phyloP scores from a whole-genome alignment of 2,888 invertebrate genomes.

The Colletes collaris region DNA sequence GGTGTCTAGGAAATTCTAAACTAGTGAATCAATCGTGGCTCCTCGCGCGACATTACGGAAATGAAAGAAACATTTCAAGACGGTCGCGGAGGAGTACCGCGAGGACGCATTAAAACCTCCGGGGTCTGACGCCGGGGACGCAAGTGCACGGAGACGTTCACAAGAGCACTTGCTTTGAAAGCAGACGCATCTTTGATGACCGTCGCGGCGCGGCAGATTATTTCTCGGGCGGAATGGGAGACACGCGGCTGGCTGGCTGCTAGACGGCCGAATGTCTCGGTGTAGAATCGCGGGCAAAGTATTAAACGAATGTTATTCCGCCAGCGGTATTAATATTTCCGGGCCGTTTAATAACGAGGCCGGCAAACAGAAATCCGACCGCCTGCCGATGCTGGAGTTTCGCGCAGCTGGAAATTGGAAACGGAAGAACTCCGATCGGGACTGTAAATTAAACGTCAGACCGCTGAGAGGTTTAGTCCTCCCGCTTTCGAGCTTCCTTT shows the following conservation, averaged over 20 bases:
- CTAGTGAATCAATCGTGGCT: constrained; percentile 48
- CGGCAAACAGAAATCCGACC: background rate
- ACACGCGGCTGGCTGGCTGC: constrained; percentile 7
- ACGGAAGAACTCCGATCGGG: background rate
- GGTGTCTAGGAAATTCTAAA: constrained; percentile 1
- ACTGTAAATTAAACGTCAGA: constrained; percentile 10
- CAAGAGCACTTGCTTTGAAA: constrained; percentile 66
- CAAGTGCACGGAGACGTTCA: constrained; percentile 45
- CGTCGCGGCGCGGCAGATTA: constrained; percentile 40
- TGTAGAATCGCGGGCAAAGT: constrained; percentile 33
- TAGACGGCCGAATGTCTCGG: constrained; percentile 36
- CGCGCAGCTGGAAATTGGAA: background rate
- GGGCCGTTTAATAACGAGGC: constrained; percentile 31
- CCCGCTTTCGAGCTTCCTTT: background rate
- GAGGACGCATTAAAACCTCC: constrained; percentile 41
- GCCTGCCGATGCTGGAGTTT: background rate
- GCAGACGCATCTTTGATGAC: constrained; percentile 60
- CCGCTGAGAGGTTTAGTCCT: background rate
- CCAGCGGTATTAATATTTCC: constrained; percentile 27
- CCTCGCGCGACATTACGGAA: constrained; percentile 28
- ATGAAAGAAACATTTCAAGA: constrained; percentile 39
- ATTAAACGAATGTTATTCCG: constrained; percentile 41
- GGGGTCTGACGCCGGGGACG: constrained; percentile 16
- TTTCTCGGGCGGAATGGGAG: constrained; percentile 32
- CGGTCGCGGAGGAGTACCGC: constrained; percentile 15